Evolutionary conservation across 1,140 invertebrate species (phyloP), one percentile per base, ranked within the genome.

Genomic region (Archivesica marissinica): DNA sequence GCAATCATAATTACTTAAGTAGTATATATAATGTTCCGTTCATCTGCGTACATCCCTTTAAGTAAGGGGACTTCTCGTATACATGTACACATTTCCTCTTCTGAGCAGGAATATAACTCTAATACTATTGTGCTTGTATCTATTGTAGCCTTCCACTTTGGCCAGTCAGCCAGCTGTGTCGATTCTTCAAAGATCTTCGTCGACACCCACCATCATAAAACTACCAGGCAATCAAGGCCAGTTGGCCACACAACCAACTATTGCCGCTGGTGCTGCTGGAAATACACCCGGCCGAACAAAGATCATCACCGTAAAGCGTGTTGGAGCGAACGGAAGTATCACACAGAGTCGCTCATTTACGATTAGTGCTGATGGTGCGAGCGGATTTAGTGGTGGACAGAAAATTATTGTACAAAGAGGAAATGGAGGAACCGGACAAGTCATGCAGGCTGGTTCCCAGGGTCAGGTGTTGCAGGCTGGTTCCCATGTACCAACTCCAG

Each of bases 281-380:
- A 78, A 76, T 44, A 83, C 80, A 61, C 56, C 77, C 6, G 64
- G 59, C 23, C 0, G 74, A 41, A 68, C 78, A 35, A 85, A 85
- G 64, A 85, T 90, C 33, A 90, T 90, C 54, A 90, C 89, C 38
- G 89, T 90, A 0, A 89, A 87, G 38, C 66, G 89, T 41, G 86
- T 90, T n/a, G 88, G 86, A 13, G 52, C 86, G 17, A 76, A 78
- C 61, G 81, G 82, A 13, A 87, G 76, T 54, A 72, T 87, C 20
- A 78, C 75, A 20, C 75, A 78, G 74, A 84, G 81, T 59, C 77
- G 83, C 23, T 85, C 82, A 15, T 85, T 87, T 59, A 81, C 86
- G 0, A 47, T 87, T 28, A 74, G 75, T 76, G 82, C 76, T 4
- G 76, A 81, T 74, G 44, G 50, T 23, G 64, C 72, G 7, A 23